phyloP scores from a whole-genome alignment of 2,113 vertebrate genomes.

The Chamaea fasciata region DNA sequence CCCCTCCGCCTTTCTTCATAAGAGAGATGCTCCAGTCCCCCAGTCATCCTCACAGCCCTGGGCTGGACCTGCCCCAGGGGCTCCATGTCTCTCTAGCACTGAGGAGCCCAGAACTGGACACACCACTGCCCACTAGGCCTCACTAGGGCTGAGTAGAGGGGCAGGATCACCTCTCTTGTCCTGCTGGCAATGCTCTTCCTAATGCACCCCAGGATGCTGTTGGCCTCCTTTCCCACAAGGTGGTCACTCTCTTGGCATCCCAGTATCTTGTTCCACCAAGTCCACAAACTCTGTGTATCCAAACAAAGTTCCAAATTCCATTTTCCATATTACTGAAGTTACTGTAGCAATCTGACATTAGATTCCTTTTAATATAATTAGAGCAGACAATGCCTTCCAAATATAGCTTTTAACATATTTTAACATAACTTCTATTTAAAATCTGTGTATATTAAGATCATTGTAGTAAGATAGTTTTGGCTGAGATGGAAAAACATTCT shows the following conservation, averaged over 20 bases:
- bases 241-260: neutral
- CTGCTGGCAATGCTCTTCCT: neutral
- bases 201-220: neutral
- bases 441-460: neutral
- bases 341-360: neutral
- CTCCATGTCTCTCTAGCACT: neutral
- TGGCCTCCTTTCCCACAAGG: neutral
- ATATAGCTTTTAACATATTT: neutral
- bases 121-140: too few relatives aligned
- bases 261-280: neutral
- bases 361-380: neutral
- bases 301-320: neutral
- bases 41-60: neutral
- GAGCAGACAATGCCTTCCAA: neutral
- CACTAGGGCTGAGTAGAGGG: accelerated
- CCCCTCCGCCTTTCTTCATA: neutral
- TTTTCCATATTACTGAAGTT: neutral
- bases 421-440: neutral
- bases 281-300: neutral
- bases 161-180: neutral
- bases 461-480: neutral
- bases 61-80: neutral
- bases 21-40: neutral
- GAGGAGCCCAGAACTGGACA: neutral
- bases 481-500: neutral